Evolutionary conservation across 1,140 invertebrate species (phyloP), one percentile per base, ranked within the genome.

Genomic region (Lasioglossum albipes): DNA sequence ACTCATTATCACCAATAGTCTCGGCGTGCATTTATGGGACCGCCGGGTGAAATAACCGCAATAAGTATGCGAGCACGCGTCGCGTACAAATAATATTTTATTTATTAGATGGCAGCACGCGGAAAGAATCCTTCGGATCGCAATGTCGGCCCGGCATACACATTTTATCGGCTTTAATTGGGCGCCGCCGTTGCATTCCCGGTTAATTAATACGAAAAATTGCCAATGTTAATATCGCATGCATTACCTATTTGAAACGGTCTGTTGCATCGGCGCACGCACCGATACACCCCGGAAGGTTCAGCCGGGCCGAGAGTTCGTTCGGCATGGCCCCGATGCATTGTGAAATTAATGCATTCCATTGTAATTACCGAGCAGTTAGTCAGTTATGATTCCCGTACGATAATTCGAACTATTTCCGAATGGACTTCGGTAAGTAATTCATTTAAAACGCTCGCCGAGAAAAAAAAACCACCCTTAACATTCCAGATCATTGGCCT

Each of bases 151-250:
- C 45, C 71, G 45, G 78, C 82, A 76, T 82, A 68, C 78, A 86
- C 79, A 86, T 87, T 85, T 85, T 82, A 88, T 88, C 81, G 82
- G 84, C 78, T 88, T 88, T 88, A 88, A 88, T 88, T 87, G 84
- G 82, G 78, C 77, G 69, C 73, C 77, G 75, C 79, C 84, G 80
- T 82, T 49, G 83, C 84, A 89, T 84, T 88, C 84, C 76, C 83
- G 69, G 81, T 88, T 88, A 88, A 87, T 89, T 88, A 84, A 88
- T 88, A 88, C 85, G 84, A 89, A 89, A 89, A 88, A 88, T 86
- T 87, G 85, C 76, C 79, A 76, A 84, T 87, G 88, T 87, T 88
- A 88, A 88, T 87, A 88, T 88, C 85, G 73, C 83, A 87, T 89
- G 85, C 83, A 89, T 89, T 89, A 88, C 84, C 83, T 83, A 73